Percentiles rank a stretch among this genome's conserved stretches.
phyloP scores from a whole-genome alignment of 2,113 vertebrate genomes.

The Tetrao urogallus region DNA sequence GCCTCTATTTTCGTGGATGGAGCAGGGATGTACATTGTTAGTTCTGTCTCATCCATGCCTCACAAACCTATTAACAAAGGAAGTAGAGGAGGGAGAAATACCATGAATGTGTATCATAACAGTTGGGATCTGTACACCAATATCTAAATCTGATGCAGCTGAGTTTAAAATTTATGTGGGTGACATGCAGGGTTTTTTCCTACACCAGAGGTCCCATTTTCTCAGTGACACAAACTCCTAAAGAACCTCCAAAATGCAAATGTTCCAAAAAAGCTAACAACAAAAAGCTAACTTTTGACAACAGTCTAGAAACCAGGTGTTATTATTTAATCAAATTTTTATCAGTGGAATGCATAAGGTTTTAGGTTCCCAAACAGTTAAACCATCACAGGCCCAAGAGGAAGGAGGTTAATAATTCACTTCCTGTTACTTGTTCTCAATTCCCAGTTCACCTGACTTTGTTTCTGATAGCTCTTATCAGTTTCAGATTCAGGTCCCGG shows the following conservation, averaged over 20 bases:
- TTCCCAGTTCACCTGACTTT: not conserved
- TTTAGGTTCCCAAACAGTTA: not conserved
- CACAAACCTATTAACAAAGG: not conserved
- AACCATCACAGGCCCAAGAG: not conserved
- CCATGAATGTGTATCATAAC: not conserved
- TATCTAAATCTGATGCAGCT: not conserved
- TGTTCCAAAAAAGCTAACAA: not conserved
- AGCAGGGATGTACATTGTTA: not conserved
- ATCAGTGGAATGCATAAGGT: not conserved
- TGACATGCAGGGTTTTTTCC: not conserved
- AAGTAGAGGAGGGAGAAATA: not conserved
- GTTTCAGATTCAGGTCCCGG: not conserved
- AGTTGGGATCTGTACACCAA: not conserved
- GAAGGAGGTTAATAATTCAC: not conserved
- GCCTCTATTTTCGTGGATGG: not conserved
- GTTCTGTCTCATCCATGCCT: not conserved
- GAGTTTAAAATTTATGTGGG: not conserved
- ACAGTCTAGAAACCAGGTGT: not conserved
- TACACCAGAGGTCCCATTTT: not conserved
- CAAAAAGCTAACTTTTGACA: not conserved
- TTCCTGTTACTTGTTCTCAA: not conserved
- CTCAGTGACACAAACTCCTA: not conserved
- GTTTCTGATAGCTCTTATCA: not conserved
- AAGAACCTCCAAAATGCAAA: not conserved
- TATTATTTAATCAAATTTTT: not conserved